Evolutionary conservation across 2,113 vertebrate genomes (phyloP).

Genomic region (Triplophysa rosa): DNA sequence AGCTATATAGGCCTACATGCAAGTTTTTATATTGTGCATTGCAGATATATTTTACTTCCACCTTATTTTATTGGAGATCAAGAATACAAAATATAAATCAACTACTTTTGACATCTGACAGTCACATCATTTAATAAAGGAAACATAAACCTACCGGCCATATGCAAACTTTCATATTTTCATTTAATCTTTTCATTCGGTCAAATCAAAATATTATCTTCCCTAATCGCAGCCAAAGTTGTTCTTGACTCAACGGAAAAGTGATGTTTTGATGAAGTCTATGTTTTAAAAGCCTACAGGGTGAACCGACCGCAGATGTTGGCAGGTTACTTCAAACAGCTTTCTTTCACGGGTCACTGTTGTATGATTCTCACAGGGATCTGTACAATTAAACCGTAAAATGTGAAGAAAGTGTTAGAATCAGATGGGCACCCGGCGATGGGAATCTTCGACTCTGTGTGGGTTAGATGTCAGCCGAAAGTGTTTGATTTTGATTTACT

Average conservation of each 20-base stretch:
- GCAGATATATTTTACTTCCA: slow-evolving; percentile 8
- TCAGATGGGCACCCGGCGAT: not conserved
- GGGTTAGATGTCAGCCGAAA: slow-evolving; percentile 20
- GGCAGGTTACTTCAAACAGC: slow-evolving; percentile 14
- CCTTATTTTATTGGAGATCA: not conserved
- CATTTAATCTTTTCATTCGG: slow-evolving; percentile 16
- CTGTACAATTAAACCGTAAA: slow-evolving; percentile 39
- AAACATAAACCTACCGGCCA: not conserved
- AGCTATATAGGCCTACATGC: no score
- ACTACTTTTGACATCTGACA: not conserved
- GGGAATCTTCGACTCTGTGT: slow-evolving; percentile 11
- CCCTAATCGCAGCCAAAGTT: slow-evolving; percentile 8
- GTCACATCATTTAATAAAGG: not conserved
- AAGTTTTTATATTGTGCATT: not conserved
- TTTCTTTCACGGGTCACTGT: slow-evolving; percentile 41
- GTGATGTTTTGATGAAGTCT: slow-evolving; percentile 39
- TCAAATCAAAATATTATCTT: slow-evolving; percentile 39
- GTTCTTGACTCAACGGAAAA: slow-evolving; percentile 13
- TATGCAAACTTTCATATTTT: slow-evolving; percentile 5
- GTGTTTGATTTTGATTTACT: slow-evolving; percentile 22
- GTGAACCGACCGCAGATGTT: slow-evolving; percentile 15
- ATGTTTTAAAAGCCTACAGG: slow-evolving; percentile 23
- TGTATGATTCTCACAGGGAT: slow-evolving; percentile 22
- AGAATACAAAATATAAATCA: not conserved
- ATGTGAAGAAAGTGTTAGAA: slow-evolving; percentile 6